These are phyloP conservation scores for Phaethon lepturus DNA, from an alignment of 2,113 vertebrate species.

Conservation along the genomic window DNA sequence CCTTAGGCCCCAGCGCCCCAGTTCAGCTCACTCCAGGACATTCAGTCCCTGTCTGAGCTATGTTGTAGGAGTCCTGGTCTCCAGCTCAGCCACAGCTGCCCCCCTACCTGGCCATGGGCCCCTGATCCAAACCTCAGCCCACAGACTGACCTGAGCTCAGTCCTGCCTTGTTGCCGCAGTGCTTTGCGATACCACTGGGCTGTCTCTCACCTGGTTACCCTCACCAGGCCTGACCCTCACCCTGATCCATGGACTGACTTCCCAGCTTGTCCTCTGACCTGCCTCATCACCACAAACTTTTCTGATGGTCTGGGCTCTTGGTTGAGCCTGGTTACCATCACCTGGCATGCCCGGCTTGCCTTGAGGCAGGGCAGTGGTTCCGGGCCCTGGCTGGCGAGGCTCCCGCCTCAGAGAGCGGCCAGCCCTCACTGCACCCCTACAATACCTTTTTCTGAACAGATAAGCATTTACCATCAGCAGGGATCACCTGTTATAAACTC, in stretches of 20 bases:
- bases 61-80: rapidly evolving
- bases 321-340: neutral
- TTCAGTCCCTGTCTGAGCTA: neutral
- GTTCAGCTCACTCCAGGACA: neutral
- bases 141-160: neutral
- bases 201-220: neutral
- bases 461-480: neutral
- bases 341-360: rapidly evolving
- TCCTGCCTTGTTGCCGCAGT: rapidly evolving
- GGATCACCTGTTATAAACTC: neutral
- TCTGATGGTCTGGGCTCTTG: neutral
- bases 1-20: neutral
- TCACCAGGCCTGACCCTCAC: neutral
- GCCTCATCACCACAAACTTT: neutral
- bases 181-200: neutral
- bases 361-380: neutral
- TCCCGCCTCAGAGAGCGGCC: neutral
- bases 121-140: neutral
- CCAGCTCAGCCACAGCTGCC: neutral
- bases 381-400: neutral
- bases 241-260: neutral
- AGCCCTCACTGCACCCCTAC: neutral
- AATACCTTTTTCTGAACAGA: neutral
- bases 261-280: neutral
- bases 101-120: neutral